Percentiles rank a stretch among this genome's conserved stretches.
These are phyloP conservation scores for Zaprionus davidi DNA, from an alignment of 1,140 invertebrate genomes.

Conservation along the genomic window DNA sequence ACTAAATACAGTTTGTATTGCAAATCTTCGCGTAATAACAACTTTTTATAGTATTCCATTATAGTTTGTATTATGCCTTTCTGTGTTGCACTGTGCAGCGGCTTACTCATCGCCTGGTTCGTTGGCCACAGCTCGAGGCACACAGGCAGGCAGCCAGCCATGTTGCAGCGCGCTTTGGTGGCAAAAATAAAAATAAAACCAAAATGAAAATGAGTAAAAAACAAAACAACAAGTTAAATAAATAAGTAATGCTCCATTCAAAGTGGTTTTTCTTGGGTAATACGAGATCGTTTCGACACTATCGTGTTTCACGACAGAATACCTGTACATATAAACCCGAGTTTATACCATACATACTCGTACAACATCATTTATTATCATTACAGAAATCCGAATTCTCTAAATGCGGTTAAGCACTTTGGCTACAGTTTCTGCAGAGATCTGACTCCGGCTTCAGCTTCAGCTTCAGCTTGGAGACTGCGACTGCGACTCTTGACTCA, in stretches of 20 bases:
- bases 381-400: conserved; percentile 51
- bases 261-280: conserved; percentile 66
- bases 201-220: conserved; percentile 6
- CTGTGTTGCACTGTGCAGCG: conserved; percentile 5
- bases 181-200: conserved; percentile 26
- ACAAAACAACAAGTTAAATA: conserved; percentile 12
- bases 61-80: not conserved
- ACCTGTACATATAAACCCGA: conserved; percentile 10
- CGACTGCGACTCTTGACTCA: conserved; percentile 26
- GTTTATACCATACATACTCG: not conserved
- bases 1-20: not conserved
- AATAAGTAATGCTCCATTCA: conserved; percentile 44
- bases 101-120: conserved; percentile 75
- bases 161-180: conserved; percentile 61
- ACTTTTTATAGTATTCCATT: not conserved
- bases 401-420: conserved; percentile 78
- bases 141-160: conserved; percentile 9
- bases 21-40: not conserved
- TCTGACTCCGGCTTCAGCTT: conserved; percentile 1
- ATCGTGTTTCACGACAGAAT: conserved; percentile 75
- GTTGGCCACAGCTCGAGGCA: conserved; percentile 62
- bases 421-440: conserved; percentile 41
- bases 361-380: conserved; percentile 55
- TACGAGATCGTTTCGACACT: conserved; percentile 74
- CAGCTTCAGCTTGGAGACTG: conserved; percentile 16